A percentile compares a stretch with the other conserved stretches of the same genome.
These are phyloP conservation scores for Cyprinodon tularosa DNA, from an alignment of 2,113 vertebrate species.

Conservation along the genomic window DNA sequence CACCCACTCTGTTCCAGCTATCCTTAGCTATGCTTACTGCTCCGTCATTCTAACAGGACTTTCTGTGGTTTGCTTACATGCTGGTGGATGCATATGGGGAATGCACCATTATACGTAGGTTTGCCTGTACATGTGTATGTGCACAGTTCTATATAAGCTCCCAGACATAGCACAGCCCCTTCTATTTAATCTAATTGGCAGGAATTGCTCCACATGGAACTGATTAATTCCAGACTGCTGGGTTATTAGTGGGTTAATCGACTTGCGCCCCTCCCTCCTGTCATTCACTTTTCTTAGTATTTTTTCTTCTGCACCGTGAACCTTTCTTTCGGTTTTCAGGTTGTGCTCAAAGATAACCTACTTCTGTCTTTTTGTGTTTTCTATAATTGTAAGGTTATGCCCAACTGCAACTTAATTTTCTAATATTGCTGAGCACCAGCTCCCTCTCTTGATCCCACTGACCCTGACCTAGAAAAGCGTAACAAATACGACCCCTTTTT, in stretches of 20 bases:
- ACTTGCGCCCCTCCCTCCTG: conserved; percentile 39
- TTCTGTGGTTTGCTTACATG: conserved; percentile 20
- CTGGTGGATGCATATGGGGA: conserved; percentile 3
- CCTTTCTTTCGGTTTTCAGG: conserved; percentile 48
- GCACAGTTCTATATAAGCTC: conserved; percentile 40
- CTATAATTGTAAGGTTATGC: conserved; percentile 6
- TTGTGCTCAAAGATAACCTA: conserved; percentile 31
- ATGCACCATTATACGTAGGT: neutral
- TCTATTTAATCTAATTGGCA: conserved; percentile 75
- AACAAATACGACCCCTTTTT: conserved; percentile 56
- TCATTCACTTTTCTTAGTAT: neutral
- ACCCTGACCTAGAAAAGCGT: conserved; percentile 61
- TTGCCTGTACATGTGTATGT: conserved; percentile 22
- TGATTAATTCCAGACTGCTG: conserved; percentile 82
- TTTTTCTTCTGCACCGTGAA: conserved; percentile 10
- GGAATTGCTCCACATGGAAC: conserved; percentile 79
- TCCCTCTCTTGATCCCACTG: conserved; percentile 37
- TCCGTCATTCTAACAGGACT: conserved; percentile 22
- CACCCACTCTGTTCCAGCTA: neutral
- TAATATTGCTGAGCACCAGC: conserved; percentile 34
- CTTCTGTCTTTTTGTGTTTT: neutral
- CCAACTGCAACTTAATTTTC: conserved; percentile 26
- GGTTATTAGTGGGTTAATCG: conserved; percentile 83
- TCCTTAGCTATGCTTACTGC: conserved; percentile 23
- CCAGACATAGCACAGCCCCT: conserved; percentile 58